These are phyloP conservation scores for Alloscopus bannaensis DNA, from an alignment of 2,888 invertebrate genomes.

Conservation along the genomic window DNA sequence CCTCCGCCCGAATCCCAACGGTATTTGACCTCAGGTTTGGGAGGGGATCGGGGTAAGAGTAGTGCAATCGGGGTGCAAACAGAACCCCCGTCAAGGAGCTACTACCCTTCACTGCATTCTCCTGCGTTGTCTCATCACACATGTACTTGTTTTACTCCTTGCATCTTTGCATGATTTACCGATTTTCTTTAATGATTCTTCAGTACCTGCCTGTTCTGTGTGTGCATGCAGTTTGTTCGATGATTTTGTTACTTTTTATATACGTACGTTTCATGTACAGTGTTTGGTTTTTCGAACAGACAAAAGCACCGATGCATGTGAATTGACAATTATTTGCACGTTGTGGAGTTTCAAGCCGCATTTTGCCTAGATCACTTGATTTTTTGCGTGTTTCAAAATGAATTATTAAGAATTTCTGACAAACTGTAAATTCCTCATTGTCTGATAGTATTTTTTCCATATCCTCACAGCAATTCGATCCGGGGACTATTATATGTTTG, in stretches of 20 bases:
- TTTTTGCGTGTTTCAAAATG: constrained; percentile 31
- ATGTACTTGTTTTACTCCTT: constrained; percentile 79
- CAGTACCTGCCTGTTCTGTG: neutral
- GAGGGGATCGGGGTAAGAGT: constrained; percentile 74
- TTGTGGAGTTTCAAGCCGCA: neutral
- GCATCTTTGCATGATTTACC: constrained; percentile 25
- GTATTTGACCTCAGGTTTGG: constrained; percentile 52
- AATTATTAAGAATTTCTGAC: neutral
- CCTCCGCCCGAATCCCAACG: constrained; percentile 81
- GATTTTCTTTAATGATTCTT: neutral
- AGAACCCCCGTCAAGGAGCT: constrained; percentile 79
- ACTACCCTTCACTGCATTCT: constrained; percentile 84
- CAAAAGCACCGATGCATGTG: too few relatives aligned
- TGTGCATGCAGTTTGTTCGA: constrained; percentile 3
- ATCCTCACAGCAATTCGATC: constrained; percentile 91
- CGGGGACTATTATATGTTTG: constrained; percentile 99
- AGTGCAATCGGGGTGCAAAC: constrained; percentile 77
- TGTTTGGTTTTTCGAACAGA: too few relatives aligned
- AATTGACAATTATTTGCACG: constrained; percentile 13
- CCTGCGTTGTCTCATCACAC: constrained; percentile 92
- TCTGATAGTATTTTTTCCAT: neutral
- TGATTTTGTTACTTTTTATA: constrained; percentile 33
- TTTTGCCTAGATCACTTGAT: constrained; percentile 30
- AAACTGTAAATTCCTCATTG: neutral
- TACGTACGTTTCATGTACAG: too few relatives aligned